Conservation (phyloP, 2,888 invertebrate species). For the Silvanus unidentatus region DNA sequence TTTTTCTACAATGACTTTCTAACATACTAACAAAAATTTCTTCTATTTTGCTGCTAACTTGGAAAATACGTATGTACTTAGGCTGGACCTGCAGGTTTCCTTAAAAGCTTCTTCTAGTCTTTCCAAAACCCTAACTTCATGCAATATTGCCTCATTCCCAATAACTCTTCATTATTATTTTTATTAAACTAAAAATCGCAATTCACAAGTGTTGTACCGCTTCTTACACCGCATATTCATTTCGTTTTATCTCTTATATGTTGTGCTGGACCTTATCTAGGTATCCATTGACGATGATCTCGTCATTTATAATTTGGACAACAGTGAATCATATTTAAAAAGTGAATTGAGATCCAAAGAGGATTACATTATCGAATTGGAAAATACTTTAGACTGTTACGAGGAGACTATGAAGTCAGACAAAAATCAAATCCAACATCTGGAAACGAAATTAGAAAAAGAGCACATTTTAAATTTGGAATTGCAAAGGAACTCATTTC, state of each 20-base stretch:
- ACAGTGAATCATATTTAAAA: conserved; percentile 21
- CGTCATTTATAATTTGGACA: conserved; percentile 20
- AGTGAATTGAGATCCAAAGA: conserved; percentile 26
- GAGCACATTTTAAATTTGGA: conserved; percentile 26
- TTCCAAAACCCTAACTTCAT: conserved; percentile 23
- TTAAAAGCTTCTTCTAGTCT: conserved; percentile 89
- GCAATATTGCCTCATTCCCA: conserved; percentile 43
- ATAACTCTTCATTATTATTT: conserved; percentile 5
- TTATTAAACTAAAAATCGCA: conserved; percentile 12
- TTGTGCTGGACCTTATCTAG: conserved; percentile 12
- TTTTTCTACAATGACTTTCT: conserved; percentile 16
- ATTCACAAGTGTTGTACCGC: too few species aligned
- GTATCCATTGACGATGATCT: conserved; percentile 15
- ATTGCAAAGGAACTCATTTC: conserved; percentile 32
- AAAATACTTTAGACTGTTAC: conserved; percentile 51
- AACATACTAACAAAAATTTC: conserved; percentile 15
- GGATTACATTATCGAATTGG: conserved; percentile 44
- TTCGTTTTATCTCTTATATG: conserved; percentile 17
- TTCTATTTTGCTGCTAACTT: conserved; percentile 28
- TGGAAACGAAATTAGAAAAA: conserved; percentile 30
- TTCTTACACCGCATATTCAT: too few species aligned
- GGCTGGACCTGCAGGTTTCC: conserved; percentile 91
- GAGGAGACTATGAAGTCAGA: conserved; percentile 52
- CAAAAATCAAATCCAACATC: conserved; percentile 40
- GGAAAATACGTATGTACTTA: conserved; percentile 42